phyloP scores from a whole-genome alignment of 2,888 invertebrate species.

The Xylota segnis region DNA sequence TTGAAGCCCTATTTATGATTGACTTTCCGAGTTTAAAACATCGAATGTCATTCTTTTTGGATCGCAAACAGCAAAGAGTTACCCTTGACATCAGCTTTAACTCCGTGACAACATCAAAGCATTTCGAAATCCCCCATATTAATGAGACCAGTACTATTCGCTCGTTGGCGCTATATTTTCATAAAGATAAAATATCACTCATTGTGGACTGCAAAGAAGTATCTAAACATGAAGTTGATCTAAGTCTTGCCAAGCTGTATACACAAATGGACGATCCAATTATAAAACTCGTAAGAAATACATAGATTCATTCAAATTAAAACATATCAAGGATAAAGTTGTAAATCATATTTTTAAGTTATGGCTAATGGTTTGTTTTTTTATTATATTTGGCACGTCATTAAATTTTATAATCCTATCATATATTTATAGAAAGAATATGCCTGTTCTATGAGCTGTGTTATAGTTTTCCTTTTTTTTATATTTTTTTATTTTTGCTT shows the following conservation, averaged over 20 bases:
- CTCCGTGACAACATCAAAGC: constrained; percentile 82
- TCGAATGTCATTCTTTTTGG: constrained; percentile 84
- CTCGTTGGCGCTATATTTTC: constrained; percentile 83
- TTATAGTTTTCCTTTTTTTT: background rate
- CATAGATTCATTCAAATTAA: background rate
- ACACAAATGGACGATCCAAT: constrained; percentile 85
- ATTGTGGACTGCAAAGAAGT: constrained; percentile 84
- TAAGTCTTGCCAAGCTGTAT: constrained; percentile 83
- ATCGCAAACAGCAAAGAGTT: constrained; percentile 84
- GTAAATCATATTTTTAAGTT: background rate
- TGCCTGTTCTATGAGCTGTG: too few relatives aligned
- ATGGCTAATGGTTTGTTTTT: too few relatives aligned
- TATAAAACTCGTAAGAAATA: constrained; percentile 82
- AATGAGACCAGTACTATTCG: constrained; percentile 84
- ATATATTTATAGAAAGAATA: background rate
- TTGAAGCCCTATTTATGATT: constrained; percentile 85
- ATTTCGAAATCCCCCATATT: constrained; percentile 83
- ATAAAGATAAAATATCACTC: constrained; percentile 82
- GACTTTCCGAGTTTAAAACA: constrained; percentile 84
- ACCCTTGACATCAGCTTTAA: constrained; percentile 83
- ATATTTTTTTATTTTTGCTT: constrained; percentile 15
- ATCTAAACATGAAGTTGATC: constrained; percentile 82
- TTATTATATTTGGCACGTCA: too few relatives aligned
- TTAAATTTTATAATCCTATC: too few relatives aligned
- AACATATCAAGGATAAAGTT: background rate